Conservation (phyloP, 2,888 invertebrate species). For the Nomada fucata region DNA sequence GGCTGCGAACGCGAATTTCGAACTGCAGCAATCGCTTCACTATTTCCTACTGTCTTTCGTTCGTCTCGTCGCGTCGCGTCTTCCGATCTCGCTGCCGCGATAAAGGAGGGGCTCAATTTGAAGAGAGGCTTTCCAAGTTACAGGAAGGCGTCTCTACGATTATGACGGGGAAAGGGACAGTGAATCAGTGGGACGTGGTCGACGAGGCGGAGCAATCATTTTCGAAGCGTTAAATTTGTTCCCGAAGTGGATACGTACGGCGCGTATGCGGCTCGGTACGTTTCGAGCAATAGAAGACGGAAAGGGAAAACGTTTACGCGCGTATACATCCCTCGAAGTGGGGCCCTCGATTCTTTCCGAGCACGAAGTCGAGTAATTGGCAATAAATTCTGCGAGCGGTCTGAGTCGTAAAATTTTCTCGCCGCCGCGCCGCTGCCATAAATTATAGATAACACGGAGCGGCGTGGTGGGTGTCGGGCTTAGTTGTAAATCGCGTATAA, state of each 20-base stretch:
- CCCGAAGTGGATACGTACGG: not conserved
- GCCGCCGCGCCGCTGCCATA: slow-evolving; percentile 70
- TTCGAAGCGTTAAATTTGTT: not conserved
- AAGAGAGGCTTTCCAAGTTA: not conserved
- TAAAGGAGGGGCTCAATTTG: not conserved
- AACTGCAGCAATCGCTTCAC: not conserved
- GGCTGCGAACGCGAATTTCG: not conserved
- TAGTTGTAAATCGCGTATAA: slow-evolving; percentile 68
- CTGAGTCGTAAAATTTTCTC: slow-evolving; percentile 74
- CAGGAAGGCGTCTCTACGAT: not conserved
- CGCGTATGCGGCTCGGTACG: not conserved
- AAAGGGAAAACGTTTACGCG: slow-evolving; percentile 48
- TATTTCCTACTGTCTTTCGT: too few relatives aligned
- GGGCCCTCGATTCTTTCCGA: slow-evolving; percentile 70
- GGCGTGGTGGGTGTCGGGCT: slow-evolving; percentile 54
- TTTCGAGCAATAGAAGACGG: not conserved
- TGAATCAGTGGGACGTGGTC: not conserved
- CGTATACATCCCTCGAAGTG: slow-evolving; percentile 57
- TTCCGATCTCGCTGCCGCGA: not conserved
- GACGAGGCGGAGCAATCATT: slow-evolving; percentile 8
- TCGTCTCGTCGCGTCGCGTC: too few relatives aligned
- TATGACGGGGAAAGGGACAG: not conserved
- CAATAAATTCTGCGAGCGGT: slow-evolving; percentile 68
- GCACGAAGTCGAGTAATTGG: slow-evolving; percentile 74
- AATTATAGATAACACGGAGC: slow-evolving; percentile 71